Base-by-base conservation (phyloP, 1,140 invertebrate species). In the Diprion similis region DNA sequence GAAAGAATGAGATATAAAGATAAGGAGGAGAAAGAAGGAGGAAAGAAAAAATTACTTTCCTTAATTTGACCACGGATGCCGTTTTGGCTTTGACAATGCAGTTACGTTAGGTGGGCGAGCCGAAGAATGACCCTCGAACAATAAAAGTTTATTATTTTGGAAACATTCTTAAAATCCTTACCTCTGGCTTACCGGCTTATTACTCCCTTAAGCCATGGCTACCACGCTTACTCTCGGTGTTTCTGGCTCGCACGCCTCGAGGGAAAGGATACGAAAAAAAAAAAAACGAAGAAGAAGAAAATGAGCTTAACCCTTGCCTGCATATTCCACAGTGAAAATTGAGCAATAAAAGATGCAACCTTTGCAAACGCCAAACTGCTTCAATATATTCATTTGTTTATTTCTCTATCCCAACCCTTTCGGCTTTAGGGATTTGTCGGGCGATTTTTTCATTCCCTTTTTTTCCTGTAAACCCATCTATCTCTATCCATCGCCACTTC, bases 381-480 rank as follows among this genome's bases (percentile, higher is more conserved):
- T 59, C 51, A 59, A 59, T 59, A 59, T 59, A 59, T 59, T 59
- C 51, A 59, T 59, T 59, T 59, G 51, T 59, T 59, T 15, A 59
- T 59, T 59, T 59, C n/a, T 4, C 51, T 59, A 8, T 17, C 51
- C 51, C 51, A 59, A 59, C 51, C 51, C 9, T 59, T 59, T 59
- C 51, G 51, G 51, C 11, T 59, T 59, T 59, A 59, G n/a, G 51
- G 51, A 59, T 59, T 59, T 59, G 51, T 59, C 51, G 11, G n/a
- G 6, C n/a, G 51, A 59, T 59, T 59, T 59, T 59, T 59, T 59
- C 51, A 59, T 59, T 17, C 51, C 11, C 9, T 59, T 59, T 37
- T 59, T 59, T 59, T 8, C 51, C 24, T 37, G 24, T 37, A 37
- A 37, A 37, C 24, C 24, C 24, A 37, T 37, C 24, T 37, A 4